These are phyloP conservation scores for Suillia variegata DNA, from an alignment of 2,888 invertebrate genomes.

Conservation along the genomic window DNA sequence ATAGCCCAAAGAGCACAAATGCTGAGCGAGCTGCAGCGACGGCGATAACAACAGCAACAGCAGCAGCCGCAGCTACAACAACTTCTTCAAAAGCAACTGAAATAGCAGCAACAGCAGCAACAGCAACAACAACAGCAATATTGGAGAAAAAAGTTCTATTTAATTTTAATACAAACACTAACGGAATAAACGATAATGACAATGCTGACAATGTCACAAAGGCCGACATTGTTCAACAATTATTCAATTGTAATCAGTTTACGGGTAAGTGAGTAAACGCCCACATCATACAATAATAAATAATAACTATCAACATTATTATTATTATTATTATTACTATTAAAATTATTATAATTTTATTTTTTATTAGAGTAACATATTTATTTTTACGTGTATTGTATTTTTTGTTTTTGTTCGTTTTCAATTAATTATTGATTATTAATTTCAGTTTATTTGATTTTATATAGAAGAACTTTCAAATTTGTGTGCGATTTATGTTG, in stretches of 20 bases:
- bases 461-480: too few relatives aligned
- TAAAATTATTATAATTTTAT: not conserved
- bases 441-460: too few relatives aligned
- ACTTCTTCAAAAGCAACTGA: conserved; percentile 14
- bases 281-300: not conserved
- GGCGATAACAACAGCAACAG: conserved; percentile 30
- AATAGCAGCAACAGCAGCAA: not conserved
- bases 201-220: not conserved
- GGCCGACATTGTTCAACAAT: conserved; percentile 52
- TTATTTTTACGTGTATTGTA: too few relatives aligned
- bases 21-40: not conserved
- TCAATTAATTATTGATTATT: too few relatives aligned
- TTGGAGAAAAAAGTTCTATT: not conserved
- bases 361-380: conserved; percentile 4
- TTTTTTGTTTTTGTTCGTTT: conserved; percentile 11
- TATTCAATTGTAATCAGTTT: conserved; percentile 58
- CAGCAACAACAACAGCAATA: not conserved
- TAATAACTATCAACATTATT: not conserved
- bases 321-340: too few relatives aligned
- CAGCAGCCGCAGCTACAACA: conserved; percentile 27
- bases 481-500: too few relatives aligned
- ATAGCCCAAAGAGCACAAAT: too few relatives aligned
- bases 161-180: conserved; percentile 18
- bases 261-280: conserved; percentile 52
- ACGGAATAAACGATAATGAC: not conserved